Percentiles rank a stretch among this genome's conserved stretches.
These are phyloP conservation scores for Ecdyonurus torrentis DNA, from an alignment of 2,888 invertebrate species.

Conservation along the genomic window DNA sequence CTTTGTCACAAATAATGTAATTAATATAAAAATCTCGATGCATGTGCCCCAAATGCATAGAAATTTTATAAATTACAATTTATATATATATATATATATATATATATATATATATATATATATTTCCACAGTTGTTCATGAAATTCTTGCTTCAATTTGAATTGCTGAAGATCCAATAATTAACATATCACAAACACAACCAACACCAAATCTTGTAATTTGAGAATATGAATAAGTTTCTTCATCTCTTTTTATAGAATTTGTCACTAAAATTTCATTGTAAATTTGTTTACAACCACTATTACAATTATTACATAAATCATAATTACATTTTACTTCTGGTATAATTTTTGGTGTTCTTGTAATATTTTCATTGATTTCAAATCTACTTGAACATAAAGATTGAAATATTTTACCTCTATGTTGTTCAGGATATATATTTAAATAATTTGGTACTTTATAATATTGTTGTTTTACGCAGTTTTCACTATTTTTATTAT, in stretches of 20 bases:
- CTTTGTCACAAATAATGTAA: too few relatives aligned
- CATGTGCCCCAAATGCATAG: too few relatives aligned
- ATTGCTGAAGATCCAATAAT: not conserved
- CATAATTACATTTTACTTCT: not conserved
- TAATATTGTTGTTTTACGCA: too few relatives aligned
- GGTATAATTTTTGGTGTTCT: not conserved
- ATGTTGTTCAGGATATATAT: not conserved
- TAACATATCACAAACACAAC: not conserved
- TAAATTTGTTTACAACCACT: not conserved
- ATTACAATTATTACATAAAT: not conserved
- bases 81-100: too few relatives aligned
- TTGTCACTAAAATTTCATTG: not conserved
- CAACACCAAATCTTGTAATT: not conserved
- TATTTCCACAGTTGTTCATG: too few relatives aligned
- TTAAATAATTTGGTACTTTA: not conserved
- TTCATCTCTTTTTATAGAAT: not conserved
- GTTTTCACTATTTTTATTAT: too few relatives aligned
- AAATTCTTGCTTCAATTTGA: too few relatives aligned
- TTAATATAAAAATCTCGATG: too few relatives aligned
- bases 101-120: too few relatives aligned
- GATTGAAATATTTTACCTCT: not conserved
- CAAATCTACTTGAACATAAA: not conserved
- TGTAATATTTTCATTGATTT: not conserved
- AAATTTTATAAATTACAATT: too few relatives aligned
- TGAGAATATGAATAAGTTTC: not conserved